Conservation (phyloP, 2,797 vertebrate genomes). For the Fistularia commersonii region DNA sequence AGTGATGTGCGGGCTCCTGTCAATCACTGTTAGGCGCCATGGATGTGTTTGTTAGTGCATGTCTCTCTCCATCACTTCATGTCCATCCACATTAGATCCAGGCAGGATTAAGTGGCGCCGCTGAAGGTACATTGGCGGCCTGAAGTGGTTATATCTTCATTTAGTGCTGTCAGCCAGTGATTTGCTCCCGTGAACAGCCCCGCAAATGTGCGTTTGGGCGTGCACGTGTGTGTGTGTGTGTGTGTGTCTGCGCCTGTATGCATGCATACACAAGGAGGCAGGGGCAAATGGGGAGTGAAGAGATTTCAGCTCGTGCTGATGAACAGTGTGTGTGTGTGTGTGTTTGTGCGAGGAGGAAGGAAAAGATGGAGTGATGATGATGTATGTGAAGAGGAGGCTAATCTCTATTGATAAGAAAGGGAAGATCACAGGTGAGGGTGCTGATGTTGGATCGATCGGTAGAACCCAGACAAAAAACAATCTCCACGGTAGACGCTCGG, state of each 20-base stretch:
- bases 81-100: constrained; percentile 71
- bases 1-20: constrained; percentile 18
- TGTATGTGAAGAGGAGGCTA: constrained; percentile 44
- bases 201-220: no score
- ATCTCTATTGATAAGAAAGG: constrained; percentile 55
- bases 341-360: constrained; percentile 10
- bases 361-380: constrained; percentile 37
- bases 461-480: constrained; percentile 36
- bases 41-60: constrained; percentile 60
- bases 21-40: constrained; percentile 57
- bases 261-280: constrained; percentile 11
- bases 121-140: constrained; percentile 51
- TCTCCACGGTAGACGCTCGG: constrained; percentile 21
- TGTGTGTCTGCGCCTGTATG: no score
- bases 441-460: constrained; percentile 39
- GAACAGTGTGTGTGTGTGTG: constrained; percentile 30
- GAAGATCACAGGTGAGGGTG: constrained; percentile 55
- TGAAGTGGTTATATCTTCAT: constrained; percentile 70
- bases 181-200: constrained; percentile 50
- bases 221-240: no score
- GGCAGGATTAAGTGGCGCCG: constrained; percentile 67
- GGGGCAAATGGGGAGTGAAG: constrained; percentile 53
- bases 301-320: constrained; percentile 48
- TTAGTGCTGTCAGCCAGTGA: constrained; percentile 61
- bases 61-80: constrained; percentile 59